Conservation (phyloP, 2,888 invertebrate species). For the Bellardia pandia region DNA sequence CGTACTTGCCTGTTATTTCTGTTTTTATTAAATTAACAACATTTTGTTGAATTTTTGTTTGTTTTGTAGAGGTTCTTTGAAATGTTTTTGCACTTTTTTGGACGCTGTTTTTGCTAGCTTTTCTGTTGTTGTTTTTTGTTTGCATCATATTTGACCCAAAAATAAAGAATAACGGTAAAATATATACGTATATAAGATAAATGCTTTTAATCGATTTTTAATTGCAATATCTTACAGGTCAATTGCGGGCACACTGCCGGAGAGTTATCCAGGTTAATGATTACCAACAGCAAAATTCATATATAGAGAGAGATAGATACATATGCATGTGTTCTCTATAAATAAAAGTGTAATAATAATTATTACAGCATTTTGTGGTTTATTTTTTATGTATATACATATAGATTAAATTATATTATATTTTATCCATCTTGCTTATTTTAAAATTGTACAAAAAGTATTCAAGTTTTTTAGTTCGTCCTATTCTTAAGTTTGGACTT, state of each 20-base stretch:
- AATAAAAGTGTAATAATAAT: too few species aligned
- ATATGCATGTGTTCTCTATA: too few species aligned
- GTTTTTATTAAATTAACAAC: constrained; percentile 18
- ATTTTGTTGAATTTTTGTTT: not conserved
- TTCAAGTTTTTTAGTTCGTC: too few species aligned
- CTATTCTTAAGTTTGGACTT: too few species aligned
- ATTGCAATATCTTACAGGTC: constrained; percentile 41
- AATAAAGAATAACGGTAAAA: constrained; percentile 3
- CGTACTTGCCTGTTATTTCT: constrained; percentile 1
- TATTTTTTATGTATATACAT: too few species aligned
- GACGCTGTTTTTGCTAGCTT: not conserved
- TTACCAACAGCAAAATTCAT: not conserved
- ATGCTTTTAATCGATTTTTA: constrained; percentile 49
- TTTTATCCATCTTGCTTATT: too few species aligned
- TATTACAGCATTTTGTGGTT: too few species aligned
- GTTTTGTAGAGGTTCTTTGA: not conserved
- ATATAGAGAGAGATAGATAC: too few species aligned
- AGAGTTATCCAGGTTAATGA: not conserved
- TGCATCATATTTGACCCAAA: constrained; percentile 44
- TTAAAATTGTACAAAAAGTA: too few species aligned
- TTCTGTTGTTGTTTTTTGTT: not conserved
- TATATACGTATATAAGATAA: constrained; percentile 13
- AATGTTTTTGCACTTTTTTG: constrained; percentile 9
- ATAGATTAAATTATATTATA: too few species aligned
- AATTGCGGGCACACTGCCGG: constrained; percentile 24